Conservation (phyloP, 1,140 invertebrate species). For the Cyrtorhinus lividipennis region DNA sequence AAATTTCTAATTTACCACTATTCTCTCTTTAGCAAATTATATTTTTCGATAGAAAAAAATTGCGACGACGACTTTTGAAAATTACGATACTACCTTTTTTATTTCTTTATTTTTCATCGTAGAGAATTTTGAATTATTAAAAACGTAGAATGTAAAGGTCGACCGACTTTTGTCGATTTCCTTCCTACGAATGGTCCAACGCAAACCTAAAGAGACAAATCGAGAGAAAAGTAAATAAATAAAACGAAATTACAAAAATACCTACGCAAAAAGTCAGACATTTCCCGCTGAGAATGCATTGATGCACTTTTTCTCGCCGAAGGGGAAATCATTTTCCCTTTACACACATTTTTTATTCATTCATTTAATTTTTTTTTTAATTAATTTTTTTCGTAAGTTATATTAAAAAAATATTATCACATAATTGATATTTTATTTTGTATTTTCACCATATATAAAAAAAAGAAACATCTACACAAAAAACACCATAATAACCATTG, state of each 20-base stretch:
- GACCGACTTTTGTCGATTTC: too few relatives aligned
- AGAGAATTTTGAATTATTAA: too few relatives aligned
- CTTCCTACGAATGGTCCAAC: neutral
- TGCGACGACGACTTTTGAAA: too few relatives aligned
- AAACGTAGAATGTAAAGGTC: too few relatives aligned
- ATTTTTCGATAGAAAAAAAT: too few relatives aligned
- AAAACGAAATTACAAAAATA: neutral
- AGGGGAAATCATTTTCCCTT: neutral
- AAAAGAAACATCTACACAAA: neutral
- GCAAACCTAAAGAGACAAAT: neutral
- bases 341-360: neutral
- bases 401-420: conserved; percentile 10
- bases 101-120: too few relatives aligned
- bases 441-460: neutral
- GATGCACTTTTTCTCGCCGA: neutral
- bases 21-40: too few relatives aligned
- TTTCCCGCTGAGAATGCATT: too few relatives aligned
- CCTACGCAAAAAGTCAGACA: neutral
- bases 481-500: neutral
- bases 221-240: neutral
- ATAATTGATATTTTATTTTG: conserved; percentile 6
- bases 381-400: neutral
- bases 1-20: too few relatives aligned
- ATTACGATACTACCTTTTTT: too few relatives aligned
- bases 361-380: conserved; percentile 1